A percentile compares a stretch with the other conserved stretches of the same genome.
Evolutionary conservation across 2,888 invertebrate species (phyloP).

Genomic region (Pomacea canaliculata): DNA sequence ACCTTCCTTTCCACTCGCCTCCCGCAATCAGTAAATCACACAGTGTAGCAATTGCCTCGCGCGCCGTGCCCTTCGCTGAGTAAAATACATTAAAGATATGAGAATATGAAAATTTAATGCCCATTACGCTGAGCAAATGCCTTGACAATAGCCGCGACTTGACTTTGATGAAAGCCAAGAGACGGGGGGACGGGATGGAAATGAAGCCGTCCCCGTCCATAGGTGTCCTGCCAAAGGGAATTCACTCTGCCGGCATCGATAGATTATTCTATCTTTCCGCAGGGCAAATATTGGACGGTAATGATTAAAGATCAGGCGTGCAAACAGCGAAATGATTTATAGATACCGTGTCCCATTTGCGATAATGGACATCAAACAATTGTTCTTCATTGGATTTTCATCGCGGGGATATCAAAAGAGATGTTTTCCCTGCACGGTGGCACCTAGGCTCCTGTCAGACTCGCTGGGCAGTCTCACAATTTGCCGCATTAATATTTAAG

Average conservation of each 20-base stretch:
- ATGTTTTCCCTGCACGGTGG: slow-evolving; percentile 17
- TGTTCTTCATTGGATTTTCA: slow-evolving; percentile 21
- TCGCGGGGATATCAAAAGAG: slow-evolving; percentile 20
- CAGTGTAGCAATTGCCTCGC: slow-evolving; percentile 11
- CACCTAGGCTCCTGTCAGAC: slow-evolving; percentile 8
- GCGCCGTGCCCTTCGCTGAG: slow-evolving; percentile 8
- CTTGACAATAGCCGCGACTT: slow-evolving; percentile 27
- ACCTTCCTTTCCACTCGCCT: background rate
- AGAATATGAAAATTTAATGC: slow-evolving; percentile 45
- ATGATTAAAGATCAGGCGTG: slow-evolving; percentile 26
- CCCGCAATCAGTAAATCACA: slow-evolving; percentile 24
- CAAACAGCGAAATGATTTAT: slow-evolving; percentile 28
- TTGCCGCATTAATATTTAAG: slow-evolving; percentile 25
- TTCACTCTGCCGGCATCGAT: slow-evolving; percentile 17
- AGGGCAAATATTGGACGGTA: slow-evolving; percentile 25
- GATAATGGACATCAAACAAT: slow-evolving; percentile 29
- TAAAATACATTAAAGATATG: slow-evolving; percentile 44
- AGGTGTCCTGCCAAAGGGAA: slow-evolving; percentile 26
- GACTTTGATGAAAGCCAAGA: slow-evolving; percentile 25
- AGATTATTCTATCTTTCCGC: slow-evolving; percentile 26
- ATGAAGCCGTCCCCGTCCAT: slow-evolving; percentile 12
- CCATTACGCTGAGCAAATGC: slow-evolving; percentile 34
- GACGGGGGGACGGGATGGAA: slow-evolving; percentile 11
- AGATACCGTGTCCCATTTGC: slow-evolving; percentile 27
- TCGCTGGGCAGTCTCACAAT: background rate